Evolutionary conservation across 2,888 invertebrate genomes (phyloP).

Genomic region (Hydrotaea diabolus): DNA sequence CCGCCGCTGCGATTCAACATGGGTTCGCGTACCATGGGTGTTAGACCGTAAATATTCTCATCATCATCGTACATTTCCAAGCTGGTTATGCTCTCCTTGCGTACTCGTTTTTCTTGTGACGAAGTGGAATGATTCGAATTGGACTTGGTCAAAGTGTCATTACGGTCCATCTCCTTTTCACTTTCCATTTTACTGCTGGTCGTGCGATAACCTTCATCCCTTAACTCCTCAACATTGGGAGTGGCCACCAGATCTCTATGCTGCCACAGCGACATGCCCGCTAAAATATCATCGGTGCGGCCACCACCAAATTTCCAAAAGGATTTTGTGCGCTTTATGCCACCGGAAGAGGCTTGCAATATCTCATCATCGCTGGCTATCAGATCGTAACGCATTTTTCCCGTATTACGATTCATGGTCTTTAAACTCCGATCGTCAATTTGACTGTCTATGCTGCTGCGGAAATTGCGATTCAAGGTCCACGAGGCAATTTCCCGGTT

Average conservation of each 20-base stretch:
- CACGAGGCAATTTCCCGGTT: conserved; percentile 77
- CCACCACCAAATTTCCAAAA: conserved; percentile 90
- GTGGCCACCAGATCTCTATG: conserved; percentile 89
- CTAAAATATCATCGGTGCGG: conserved; percentile 87
- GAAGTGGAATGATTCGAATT: conserved; percentile 73
- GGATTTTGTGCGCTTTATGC: conserved; percentile 90
- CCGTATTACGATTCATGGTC: conserved; percentile 70
- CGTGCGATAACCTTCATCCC: conserved; percentile 69
- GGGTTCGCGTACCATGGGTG: conserved; percentile 69
- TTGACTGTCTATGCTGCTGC: conserved; percentile 78
- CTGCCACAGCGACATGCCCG: conserved; percentile 93
- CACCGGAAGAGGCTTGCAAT: conserved; percentile 82
- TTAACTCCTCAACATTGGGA: conserved; percentile 74
- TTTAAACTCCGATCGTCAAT: conserved; percentile 77
- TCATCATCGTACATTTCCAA: conserved; percentile 77
- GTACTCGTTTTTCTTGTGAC: conserved; percentile 72
- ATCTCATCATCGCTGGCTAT: conserved; percentile 79
- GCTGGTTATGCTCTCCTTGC: conserved; percentile 78
- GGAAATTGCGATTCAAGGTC: conserved; percentile 78
- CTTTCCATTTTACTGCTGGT: conserved; percentile 66
- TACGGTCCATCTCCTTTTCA: conserved; percentile 63
- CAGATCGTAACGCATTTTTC: conserved; percentile 76
- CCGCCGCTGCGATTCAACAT: conserved; percentile 60
- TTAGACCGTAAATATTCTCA: conserved; percentile 78
- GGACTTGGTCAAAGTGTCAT: conserved; percentile 74